These are phyloP conservation scores for Apodemia duryi DNA, from an alignment of 2,888 invertebrate genomes.

Conservation along the genomic window DNA sequence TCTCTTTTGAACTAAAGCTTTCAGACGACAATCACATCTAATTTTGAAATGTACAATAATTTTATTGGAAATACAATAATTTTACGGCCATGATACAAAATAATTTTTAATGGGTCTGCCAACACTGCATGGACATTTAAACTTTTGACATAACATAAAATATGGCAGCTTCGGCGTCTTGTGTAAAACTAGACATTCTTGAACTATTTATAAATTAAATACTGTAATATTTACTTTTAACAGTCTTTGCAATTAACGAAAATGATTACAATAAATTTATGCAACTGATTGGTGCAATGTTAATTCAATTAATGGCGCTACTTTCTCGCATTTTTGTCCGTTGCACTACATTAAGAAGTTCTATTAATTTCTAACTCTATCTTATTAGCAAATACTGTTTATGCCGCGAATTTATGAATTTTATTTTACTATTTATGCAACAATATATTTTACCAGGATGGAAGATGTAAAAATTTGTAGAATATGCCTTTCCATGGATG, in stretches of 20 bases:
- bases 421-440: slow-evolving; percentile 28
- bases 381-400: slow-evolving; percentile 25
- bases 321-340: background rate
- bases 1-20: no score
- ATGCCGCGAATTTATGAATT: slow-evolving; percentile 51
- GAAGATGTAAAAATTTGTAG: slow-evolving; percentile 56
- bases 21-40: no score
- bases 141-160: slow-evolving; percentile 19
- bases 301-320: background rate
- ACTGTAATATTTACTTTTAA: slow-evolving; percentile 20
- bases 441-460: slow-evolving; percentile 40
- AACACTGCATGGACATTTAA: no score
- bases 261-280: slow-evolving; percentile 5
- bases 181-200: slow-evolving; percentile 57
- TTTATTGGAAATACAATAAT: no score
- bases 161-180: slow-evolving; percentile 51
- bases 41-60: no score
- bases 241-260: slow-evolving; percentile 9
- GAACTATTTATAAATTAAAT: slow-evolving; percentile 30
- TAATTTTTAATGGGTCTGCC: no score
- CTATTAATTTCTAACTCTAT: slow-evolving; percentile 68
- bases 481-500: slow-evolving; percentile 55
- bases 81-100: no score
- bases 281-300: background rate
- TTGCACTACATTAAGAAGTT: slow-evolving; percentile 40